phyloP scores from a whole-genome alignment of 2,888 invertebrate genomes.

The Exephanes ischioxanthus region DNA sequence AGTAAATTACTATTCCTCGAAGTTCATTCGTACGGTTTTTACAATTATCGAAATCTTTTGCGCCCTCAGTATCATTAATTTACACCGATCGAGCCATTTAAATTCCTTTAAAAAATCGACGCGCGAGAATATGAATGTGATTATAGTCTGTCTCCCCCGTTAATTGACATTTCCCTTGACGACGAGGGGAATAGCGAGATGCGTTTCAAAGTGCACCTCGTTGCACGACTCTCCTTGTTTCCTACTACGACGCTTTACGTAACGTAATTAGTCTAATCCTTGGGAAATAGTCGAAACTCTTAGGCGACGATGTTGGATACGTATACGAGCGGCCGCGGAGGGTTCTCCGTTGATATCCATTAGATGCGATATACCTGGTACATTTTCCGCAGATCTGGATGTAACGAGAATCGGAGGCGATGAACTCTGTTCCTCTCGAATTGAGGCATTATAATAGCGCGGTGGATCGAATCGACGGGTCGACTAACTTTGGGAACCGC shows the following conservation, averaged over 20 bases:
- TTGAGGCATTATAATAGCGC: slow-evolving; percentile 75
- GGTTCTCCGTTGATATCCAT: slow-evolving; percentile 34
- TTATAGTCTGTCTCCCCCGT: not conserved
- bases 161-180: not conserved
- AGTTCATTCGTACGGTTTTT: not conserved
- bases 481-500: slow-evolving; percentile 80
- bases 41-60: not conserved
- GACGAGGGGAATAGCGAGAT: not conserved
- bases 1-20: slow-evolving; percentile 5
- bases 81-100: not conserved
- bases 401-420: not conserved
- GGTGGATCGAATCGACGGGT: slow-evolving; percentile 75
- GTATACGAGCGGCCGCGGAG: slow-evolving; percentile 8
- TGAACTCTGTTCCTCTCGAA: slow-evolving; percentile 60
- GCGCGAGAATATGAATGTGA: not conserved
- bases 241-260: not conserved
- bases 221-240: slow-evolving; percentile 10
- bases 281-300: slow-evolving; percentile 53
- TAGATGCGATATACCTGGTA: slow-evolving; percentile 13
- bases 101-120: no score
- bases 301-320: slow-evolving; percentile 38
- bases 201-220: not conserved
- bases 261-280: slow-evolving; percentile 51
- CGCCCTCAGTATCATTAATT: not conserved
- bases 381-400: slow-evolving; percentile 5